Percentiles rank a stretch among this genome's conserved stretches.
phyloP scores from a whole-genome alignment of 2,797 vertebrate species.

The Lepus oiostolus region DNA sequence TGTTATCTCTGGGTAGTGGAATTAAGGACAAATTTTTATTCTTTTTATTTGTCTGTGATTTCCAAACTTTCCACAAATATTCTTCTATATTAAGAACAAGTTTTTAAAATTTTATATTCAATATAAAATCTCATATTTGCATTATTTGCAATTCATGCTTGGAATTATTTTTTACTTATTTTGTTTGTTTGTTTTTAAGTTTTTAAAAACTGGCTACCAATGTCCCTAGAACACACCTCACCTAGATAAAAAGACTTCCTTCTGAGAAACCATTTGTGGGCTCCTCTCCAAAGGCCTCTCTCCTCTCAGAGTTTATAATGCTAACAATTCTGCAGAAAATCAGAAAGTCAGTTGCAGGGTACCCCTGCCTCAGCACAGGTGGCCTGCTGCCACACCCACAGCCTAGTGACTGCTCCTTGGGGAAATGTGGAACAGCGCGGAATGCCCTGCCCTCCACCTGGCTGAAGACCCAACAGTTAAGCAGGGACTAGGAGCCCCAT shows the following conservation, averaged over 20 bases:
- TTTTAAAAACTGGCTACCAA: slow-evolving; percentile 11
- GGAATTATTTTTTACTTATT: slow-evolving; percentile 41
- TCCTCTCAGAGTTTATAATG: neutral
- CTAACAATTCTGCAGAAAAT: neutral
- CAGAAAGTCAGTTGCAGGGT: neutral
- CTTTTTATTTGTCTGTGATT: slow-evolving; percentile 34
- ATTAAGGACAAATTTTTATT: slow-evolving; percentile 11
- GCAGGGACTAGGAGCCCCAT: slow-evolving; percentile 82
- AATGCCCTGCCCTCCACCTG: slow-evolving; percentile 63
- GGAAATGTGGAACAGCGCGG: slow-evolving; percentile 19
- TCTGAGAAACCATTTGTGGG: slow-evolving; percentile 48
- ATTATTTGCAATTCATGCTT: slow-evolving; percentile 12
- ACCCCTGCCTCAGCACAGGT: slow-evolving; percentile 14
- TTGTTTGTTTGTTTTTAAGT: neutral
- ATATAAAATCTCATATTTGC: slow-evolving; percentile 38
- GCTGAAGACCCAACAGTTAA: slow-evolving; percentile 71
- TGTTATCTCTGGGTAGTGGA: neutral
- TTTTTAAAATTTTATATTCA: slow-evolving; percentile 15
- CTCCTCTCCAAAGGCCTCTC: slow-evolving; percentile 40
- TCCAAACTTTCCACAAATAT: slow-evolving; percentile 12
- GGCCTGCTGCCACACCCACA: slow-evolving; percentile 16
- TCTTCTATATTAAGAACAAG: slow-evolving; percentile 34
- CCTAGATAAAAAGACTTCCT: slow-evolving; percentile 63
- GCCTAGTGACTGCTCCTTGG: neutral
- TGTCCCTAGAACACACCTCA: slow-evolving; percentile 40